A percentile compares a stretch with the other conserved stretches of the same genome.
Evolutionary conservation across 64 coral and sea anemone genomes (phyloP).

Genomic region (Pocillopora verrucosa): DNA sequence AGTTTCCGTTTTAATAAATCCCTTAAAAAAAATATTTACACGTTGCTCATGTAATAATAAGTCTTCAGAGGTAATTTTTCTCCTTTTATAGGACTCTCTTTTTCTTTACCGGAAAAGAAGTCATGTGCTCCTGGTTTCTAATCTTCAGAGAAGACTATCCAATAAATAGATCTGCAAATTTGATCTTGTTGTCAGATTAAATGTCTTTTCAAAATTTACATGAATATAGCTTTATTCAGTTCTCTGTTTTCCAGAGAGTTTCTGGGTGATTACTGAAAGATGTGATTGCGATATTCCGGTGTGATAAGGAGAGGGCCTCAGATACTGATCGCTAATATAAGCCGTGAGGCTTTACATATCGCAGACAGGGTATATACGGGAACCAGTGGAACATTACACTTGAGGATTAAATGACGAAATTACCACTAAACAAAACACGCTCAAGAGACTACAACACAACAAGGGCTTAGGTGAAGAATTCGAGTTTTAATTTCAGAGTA

Average conservation of each 20-base stretch:
- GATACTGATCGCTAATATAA: not conserved
- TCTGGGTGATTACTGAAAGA: not conserved
- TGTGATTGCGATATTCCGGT: conserved; percentile 3
- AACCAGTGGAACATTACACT: not conserved
- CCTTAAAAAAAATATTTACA: conserved; percentile 43
- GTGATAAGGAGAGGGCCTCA: conserved; percentile 6
- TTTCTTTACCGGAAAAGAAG: conserved; percentile 13
- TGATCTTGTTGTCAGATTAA: conserved; percentile 39
- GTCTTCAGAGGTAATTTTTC: conserved; percentile 20
- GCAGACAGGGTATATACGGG: not conserved
- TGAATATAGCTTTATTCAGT: not conserved
- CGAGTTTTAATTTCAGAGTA: conserved; percentile 28
- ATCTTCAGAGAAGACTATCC: not conserved
- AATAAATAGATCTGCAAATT: conserved; percentile 15
- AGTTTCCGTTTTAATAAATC: conserved; percentile 39
- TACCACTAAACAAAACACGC: not conserved
- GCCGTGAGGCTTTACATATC: not conserved
- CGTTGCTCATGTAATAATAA: not conserved
- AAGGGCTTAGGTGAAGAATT: conserved; percentile 20
- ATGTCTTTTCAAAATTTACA: conserved; percentile 3
- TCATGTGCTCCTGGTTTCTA: not conserved
- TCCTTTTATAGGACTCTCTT: not conserved
- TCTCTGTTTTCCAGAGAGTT: not conserved
- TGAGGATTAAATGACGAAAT: conserved; percentile 25
- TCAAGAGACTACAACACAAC: conserved; percentile 3